These are phyloP conservation scores for Zootermopsis nevadensis DNA, from an alignment of 2,888 invertebrate species.

Conservation along the genomic window DNA sequence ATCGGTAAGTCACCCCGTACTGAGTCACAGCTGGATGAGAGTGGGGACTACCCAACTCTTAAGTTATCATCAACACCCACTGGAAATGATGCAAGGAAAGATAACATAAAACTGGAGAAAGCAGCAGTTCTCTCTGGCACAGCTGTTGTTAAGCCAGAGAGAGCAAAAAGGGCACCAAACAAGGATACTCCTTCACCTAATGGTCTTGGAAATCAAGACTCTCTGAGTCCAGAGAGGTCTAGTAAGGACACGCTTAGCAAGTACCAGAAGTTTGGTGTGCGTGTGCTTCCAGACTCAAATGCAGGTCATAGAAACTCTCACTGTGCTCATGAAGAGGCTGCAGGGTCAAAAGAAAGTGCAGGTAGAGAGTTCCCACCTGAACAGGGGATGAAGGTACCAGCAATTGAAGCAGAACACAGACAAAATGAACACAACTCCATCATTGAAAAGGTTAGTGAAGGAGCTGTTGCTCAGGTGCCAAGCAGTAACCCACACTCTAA, in stretches of 20 bases:
- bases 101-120: constrained; percentile 56
- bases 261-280: constrained; percentile 66
- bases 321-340: neutral
- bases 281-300: constrained; percentile 57
- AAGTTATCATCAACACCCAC: constrained; percentile 57
- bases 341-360: neutral
- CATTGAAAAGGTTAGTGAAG: constrained; percentile 52
- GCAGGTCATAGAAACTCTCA: neutral
- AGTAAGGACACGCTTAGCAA: constrained; percentile 68
- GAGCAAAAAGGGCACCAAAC: constrained; percentile 44
- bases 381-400: neutral
- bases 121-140: constrained; percentile 49
- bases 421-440: constrained; percentile 55
- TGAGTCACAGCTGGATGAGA: constrained; percentile 35
- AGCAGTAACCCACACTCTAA: neutral
- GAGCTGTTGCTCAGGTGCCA: constrained; percentile 25
- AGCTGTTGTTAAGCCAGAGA: constrained; percentile 49
- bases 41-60: constrained; percentile 63
- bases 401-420: constrained; percentile 54
- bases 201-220: constrained; percentile 65
- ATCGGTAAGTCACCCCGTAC: constrained; percentile 35
- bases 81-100: constrained; percentile 55
- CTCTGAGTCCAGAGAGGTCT: constrained; percentile 60
- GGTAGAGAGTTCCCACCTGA: neutral
- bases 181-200: constrained; percentile 48